Base-by-base conservation (phyloP, 2,113 vertebrate genomes). In the Engraulis encrasicolus region DNA sequence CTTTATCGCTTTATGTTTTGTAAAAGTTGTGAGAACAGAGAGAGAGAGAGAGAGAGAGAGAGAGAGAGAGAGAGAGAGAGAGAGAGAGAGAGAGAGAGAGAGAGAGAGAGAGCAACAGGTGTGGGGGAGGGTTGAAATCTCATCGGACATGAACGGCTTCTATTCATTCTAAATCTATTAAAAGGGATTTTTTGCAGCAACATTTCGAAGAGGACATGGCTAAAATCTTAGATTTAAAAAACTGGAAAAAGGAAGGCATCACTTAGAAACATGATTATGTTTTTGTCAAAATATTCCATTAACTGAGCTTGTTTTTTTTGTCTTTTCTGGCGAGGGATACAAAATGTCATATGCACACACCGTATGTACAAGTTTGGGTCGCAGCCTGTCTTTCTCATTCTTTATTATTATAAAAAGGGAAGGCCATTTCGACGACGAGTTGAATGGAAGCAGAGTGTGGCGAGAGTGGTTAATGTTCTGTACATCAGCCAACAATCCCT, bases 391-490 rank as follows among this genome's bases (percentile, higher is more conserved):
- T 4, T 36, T 74, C 66, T 74, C 27, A 5, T 15, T 17, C 23
- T 5, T 45, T 45, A n/a, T 66, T 27, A 14, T 31, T 66, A 14
- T 45, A 36, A 34, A 74, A 74, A 34, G 66, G 15, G 66, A 74
- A 74, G 66, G 66, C 66, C 66, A 74, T 74, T 74, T 74, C 34
- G 66, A 74, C 34, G 66, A 74, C 15, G 31, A 74, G 14, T 74
- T 27, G 27, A 36, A 74, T 74, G 66, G 66, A 34, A 12, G 66
- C 66, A 74, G 66, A 74, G 27, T 74, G 31, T 74, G 66, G 82
- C 80, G 78, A 87, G 84, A 82, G 82, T 50, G 82, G 84, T 78
- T 84, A 80, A 86, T 71, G 84, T 84, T 66, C 78, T 50, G 52
- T 52, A 77, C 71, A 81, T 34, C 20, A 6, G 82, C 61, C 40